These are phyloP conservation scores for Clanis bilineata DNA, from an alignment of 2,888 invertebrate genomes.

Conservation along the genomic window DNA sequence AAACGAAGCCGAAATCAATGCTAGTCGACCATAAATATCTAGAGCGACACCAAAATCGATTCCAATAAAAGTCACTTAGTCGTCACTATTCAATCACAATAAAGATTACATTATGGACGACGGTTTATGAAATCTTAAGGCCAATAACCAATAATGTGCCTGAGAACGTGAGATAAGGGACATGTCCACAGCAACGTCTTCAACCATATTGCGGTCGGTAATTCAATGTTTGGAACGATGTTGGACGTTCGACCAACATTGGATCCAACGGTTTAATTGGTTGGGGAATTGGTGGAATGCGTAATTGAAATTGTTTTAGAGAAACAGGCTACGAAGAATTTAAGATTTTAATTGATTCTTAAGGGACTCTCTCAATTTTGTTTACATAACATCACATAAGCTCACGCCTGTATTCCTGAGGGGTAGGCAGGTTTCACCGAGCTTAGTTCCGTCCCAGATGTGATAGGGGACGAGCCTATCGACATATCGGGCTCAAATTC, in stretches of 20 bases:
- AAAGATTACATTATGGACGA: neutral
- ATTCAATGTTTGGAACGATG: neutral
- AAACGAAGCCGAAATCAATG: too few species aligned
- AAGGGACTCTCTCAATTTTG: too few species aligned
- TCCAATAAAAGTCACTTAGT: neutral
- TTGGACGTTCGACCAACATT: neutral
- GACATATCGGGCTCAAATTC: too few species aligned
- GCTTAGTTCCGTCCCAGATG: too few species aligned
- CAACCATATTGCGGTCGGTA: neutral
- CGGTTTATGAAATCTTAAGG: neutral
- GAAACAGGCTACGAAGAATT: too few species aligned
- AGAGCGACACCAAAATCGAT: too few species aligned
- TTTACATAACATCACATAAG: too few species aligned
- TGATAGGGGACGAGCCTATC: too few species aligned
- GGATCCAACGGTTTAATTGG: neutral
- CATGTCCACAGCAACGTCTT: neutral
- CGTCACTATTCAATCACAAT: slow-evolving; percentile 1
- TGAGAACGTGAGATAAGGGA: neutral
- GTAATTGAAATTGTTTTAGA: neutral
- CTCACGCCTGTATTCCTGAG: too few species aligned
- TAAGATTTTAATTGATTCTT: too few species aligned
- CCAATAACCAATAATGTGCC: neutral
- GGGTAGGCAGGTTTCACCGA: too few species aligned
- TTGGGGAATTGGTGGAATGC: neutral
- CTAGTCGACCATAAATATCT: neutral